phyloP scores from a whole-genome alignment of 2,888 invertebrate genomes.

The Tromatobia lineatoria region DNA sequence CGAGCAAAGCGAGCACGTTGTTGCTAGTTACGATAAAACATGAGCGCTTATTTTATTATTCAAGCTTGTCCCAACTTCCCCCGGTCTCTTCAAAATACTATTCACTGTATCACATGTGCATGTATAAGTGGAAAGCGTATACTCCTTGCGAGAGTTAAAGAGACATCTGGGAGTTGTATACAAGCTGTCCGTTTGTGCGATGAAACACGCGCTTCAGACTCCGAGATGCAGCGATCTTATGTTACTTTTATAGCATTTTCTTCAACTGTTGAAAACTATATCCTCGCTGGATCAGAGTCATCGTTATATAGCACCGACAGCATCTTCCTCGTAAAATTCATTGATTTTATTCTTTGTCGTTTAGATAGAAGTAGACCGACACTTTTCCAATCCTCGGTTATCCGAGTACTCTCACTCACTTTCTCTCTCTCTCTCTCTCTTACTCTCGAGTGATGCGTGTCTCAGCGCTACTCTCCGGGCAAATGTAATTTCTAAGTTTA shows the following conservation, averaged over 20 bases:
- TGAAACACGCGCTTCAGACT: conserved; percentile 47
- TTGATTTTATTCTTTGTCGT: conserved; percentile 45
- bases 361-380: conserved; percentile 12
- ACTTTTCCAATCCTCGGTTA: conserved; percentile 29
- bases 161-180: conserved; percentile 66
- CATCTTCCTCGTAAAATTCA: conserved; percentile 50
- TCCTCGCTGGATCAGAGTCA: conserved; percentile 1
- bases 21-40: not conserved
- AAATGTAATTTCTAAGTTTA: conserved; percentile 46
- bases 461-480: conserved; percentile 2
- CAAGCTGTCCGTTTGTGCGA: conserved; percentile 54
- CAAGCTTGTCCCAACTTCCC: not conserved
- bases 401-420: not conserved
- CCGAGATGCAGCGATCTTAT: conserved; percentile 27
- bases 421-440: not conserved
- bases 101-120: conserved; percentile 14
- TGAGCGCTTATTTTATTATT: not conserved
- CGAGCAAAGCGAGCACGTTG: no score
- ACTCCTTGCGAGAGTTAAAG: conserved; percentile 60
- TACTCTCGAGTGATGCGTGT: conserved; percentile 3
- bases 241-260: conserved; percentile 54
- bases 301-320: conserved; percentile 24
- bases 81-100: not conserved
- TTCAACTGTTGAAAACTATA: conserved; percentile 36
- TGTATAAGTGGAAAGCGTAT: conserved; percentile 49